A percentile compares a stretch with the other conserved stretches of the same genome.
Evolutionary conservation across 2,888 invertebrate species (phyloP).

Genomic region (Rhabditoides inermis): DNA sequence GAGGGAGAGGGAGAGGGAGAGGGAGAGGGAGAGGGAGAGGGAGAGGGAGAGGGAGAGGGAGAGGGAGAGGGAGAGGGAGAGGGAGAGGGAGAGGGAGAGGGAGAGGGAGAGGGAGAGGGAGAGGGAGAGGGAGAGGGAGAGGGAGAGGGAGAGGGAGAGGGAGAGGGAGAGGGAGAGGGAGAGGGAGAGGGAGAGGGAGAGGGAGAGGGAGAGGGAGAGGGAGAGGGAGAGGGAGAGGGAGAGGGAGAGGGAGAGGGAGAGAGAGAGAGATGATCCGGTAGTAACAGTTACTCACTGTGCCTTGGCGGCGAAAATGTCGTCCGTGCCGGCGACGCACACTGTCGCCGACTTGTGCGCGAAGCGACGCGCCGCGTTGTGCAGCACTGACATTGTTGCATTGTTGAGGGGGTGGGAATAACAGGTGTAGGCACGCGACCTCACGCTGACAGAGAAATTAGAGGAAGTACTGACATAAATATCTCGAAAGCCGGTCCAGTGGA

Average conservation of each 20-base stretch:
- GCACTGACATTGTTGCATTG: too few relatives aligned
- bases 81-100: neutral
- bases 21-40: too few relatives aligned
- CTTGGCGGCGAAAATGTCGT: slow-evolving; percentile 52
- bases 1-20: too few relatives aligned
- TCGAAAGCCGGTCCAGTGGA: too few relatives aligned
- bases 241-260: neutral
- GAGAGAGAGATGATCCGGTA: neutral
- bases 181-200: neutral
- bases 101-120: neutral
- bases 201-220: neutral
- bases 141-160: neutral
- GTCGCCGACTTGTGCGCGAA: slow-evolving; percentile 13
- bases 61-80: neutral
- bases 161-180: neutral
- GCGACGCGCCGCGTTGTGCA: slow-evolving; percentile 32
- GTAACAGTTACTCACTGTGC: slow-evolving; percentile 50
- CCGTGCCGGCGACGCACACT: slow-evolving; percentile 55
- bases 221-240: neutral
- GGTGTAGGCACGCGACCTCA: too few relatives aligned
- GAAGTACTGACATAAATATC: too few relatives aligned
- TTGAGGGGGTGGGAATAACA: too few relatives aligned
- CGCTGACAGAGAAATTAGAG: too few relatives aligned
- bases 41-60: too few relatives aligned
- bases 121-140: neutral